Evolutionary conservation across 2,113 vertebrate genomes (phyloP).

Genomic region (human): GRCh38 chr3:40646001-40646500

Average conservation of each 20-base stretch:
- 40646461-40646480: not conserved
- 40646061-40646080: not conserved
- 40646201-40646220: not conserved
- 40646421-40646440: not conserved
- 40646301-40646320: too few species aligned
- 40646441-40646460: conserved; percentile 25
- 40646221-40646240: not conserved
- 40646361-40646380: not conserved
- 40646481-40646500: conserved; percentile 4
- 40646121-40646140: not conserved
- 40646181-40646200: not conserved
- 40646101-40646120: not conserved
- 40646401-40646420: not conserved
- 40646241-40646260: not conserved
- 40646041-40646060: not conserved
- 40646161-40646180: not conserved
- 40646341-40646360: not conserved
- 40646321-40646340: not conserved
- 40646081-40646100: not conserved
- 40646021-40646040: not conserved
- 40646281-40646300: not conserved
- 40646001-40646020: not conserved
- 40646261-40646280: not conserved
- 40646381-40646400: not conserved
- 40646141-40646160: not conserved